These are phyloP conservation scores for Gerosis bhagava DNA, from an alignment of 2,888 invertebrate species.

Conservation along the genomic window DNA sequence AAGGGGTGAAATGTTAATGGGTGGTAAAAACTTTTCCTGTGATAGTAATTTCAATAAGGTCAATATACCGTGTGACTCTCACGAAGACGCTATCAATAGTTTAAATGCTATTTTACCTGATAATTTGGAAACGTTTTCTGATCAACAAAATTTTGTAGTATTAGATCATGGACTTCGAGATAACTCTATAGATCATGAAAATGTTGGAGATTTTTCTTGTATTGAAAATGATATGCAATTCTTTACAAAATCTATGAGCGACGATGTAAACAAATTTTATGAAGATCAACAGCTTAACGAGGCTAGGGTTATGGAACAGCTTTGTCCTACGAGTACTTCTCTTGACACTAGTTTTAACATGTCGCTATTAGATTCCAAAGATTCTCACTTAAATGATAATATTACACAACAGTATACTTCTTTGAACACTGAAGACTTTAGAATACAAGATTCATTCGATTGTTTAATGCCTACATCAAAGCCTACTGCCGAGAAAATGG, in stretches of 20 bases:
- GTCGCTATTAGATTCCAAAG: conserved; percentile 65
- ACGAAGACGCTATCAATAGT: conserved; percentile 66
- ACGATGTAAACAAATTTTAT: conserved; percentile 75
- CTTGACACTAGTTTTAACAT: conserved; percentile 68
- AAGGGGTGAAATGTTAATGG: conserved; percentile 68
- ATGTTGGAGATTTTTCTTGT: conserved; percentile 66
- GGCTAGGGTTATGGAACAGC: conserved; percentile 61
- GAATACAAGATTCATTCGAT: conserved; percentile 68
- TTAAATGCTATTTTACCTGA: conserved; percentile 69
- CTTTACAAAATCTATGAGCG: conserved; percentile 74
- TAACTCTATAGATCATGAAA: conserved; percentile 55
- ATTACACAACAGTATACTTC: conserved; percentile 58
- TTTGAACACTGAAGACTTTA: conserved; percentile 60
- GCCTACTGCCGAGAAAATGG: conserved; percentile 50
- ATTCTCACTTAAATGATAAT: conserved; percentile 56
- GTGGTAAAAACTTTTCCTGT: conserved; percentile 52
- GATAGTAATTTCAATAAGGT: conserved; percentile 55
- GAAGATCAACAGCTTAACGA: conserved; percentile 67
- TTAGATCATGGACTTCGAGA: conserved; percentile 61
- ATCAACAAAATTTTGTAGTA: conserved; percentile 70
- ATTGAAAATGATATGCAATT: conserved; percentile 76
- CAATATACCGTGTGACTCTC: conserved; percentile 47
- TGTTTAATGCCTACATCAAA: conserved; percentile 65
- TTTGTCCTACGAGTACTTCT: conserved; percentile 63
- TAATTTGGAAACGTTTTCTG: conserved; percentile 66